Evolutionary conservation across 2,113 vertebrate species (phyloP).

Genomic region (Cacatua alba): DNA sequence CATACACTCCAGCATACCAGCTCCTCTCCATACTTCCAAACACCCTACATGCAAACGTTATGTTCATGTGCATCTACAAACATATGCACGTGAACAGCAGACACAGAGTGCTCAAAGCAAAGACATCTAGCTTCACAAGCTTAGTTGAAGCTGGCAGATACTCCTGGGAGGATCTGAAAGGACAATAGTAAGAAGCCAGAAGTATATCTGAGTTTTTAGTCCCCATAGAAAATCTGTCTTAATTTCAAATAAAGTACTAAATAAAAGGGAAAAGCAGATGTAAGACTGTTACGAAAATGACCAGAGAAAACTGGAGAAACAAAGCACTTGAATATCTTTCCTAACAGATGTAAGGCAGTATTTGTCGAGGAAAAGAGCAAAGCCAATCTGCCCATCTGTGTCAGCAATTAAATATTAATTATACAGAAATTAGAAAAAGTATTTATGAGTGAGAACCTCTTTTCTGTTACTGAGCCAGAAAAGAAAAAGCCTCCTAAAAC

Average conservation of each 20-base stretch:
- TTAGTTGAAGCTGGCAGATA: neutral
- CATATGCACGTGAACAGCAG: neutral
- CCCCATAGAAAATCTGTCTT: neutral
- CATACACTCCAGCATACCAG: fast-evolving
- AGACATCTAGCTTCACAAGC: neutral
- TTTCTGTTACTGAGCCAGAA: neutral
- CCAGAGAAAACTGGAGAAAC: neutral
- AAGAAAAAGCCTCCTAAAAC: neutral
- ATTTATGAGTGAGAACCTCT: neutral
- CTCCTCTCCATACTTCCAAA: neutral
- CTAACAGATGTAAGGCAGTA: neutral
- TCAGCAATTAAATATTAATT: neutral
- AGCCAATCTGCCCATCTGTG: neutral
- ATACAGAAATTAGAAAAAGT: neutral
- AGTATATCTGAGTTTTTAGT: neutral
- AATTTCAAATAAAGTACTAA: neutral
- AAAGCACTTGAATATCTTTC: neutral
- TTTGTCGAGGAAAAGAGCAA: neutral
- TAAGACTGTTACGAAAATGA: neutral
- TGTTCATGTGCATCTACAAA: neutral
- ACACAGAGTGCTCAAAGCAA: neutral
- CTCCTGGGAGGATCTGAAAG: neutral
- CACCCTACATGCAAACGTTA: neutral
- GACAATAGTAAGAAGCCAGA: neutral
- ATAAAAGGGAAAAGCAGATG: neutral